Conservation (phyloP, 1,140 invertebrate genomes). For the Oncopeltus fasciatus region DNA sequence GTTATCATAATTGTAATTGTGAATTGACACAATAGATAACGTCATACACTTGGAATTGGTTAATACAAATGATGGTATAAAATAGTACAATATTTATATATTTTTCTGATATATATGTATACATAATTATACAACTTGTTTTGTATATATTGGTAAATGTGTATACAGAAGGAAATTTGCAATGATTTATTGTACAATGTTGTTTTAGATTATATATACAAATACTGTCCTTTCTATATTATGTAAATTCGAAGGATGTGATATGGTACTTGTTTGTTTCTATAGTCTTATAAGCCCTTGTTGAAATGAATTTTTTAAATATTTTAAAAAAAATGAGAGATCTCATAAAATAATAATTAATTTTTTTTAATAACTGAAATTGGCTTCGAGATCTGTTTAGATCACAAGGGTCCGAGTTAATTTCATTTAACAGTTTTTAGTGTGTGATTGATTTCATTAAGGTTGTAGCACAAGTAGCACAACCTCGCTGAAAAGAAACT, state of each 20-base stretch:
- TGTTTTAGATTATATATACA: background rate
- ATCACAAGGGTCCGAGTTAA: no score
- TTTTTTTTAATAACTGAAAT: no score
- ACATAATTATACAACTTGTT: background rate
- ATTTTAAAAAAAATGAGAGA: conserved; percentile 10
- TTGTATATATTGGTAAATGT: background rate
- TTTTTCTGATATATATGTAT: conserved; percentile 3
- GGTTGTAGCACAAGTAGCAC: no score
- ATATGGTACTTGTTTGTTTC: conserved; percentile 5
- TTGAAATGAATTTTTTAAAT: conserved; percentile 9
- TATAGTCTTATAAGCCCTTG: background rate
- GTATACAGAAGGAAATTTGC: background rate
- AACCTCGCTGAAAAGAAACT: no score
- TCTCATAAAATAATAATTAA: conserved; percentile 6
- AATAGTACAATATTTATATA: conserved; percentile 8
- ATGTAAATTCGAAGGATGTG: conserved; percentile 1
- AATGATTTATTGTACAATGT: background rate
- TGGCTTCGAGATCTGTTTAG: no score
- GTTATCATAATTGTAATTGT: background rate
- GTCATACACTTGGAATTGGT: background rate
- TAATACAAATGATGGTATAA: background rate
- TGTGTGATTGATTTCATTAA: no score
- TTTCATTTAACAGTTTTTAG: no score
- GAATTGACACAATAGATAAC: background rate
- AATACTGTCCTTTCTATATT: background rate